These are phyloP conservation scores for Lasioglossum baleicum DNA, from an alignment of 1,140 invertebrate genomes.

Conservation along the genomic window DNA sequence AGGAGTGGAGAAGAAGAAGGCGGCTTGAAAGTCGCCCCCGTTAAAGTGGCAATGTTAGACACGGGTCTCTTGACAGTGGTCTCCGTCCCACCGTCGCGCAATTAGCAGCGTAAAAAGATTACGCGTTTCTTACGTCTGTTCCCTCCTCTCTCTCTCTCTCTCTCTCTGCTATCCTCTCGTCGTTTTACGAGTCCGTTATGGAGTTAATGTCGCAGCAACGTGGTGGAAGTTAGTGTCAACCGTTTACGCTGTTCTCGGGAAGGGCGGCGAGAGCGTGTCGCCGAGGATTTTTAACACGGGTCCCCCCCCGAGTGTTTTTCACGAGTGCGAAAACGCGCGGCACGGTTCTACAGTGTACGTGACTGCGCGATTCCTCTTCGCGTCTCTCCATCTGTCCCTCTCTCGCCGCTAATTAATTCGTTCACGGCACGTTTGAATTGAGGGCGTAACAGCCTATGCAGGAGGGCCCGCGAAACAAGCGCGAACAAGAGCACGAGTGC, in stretches of 20 bases:
- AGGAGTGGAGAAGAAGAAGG: too few relatives aligned
- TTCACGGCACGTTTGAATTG: conserved; percentile 40
- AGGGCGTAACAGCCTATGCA: conserved; percentile 43
- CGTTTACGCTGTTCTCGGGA: neutral
- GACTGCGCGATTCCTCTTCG: neutral
- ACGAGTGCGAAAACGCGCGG: too few relatives aligned
- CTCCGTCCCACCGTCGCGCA: neutral
- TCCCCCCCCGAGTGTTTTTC: too few relatives aligned
- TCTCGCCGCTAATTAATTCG: conserved; percentile 38
- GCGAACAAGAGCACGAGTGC: conserved; percentile 22
- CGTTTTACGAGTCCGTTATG: conserved; percentile 10
- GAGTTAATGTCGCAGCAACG: conserved; percentile 6
- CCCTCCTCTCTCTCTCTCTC: too few relatives aligned
- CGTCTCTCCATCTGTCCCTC: neutral
- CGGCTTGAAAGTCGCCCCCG: too few relatives aligned
- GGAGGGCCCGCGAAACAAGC: neutral
- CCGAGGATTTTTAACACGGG: too few relatives aligned
- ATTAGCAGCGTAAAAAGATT: neutral
- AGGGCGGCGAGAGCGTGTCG: too few relatives aligned
- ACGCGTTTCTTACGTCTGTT: neutral
- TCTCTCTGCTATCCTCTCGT: neutral
- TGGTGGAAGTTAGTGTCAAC: neutral
- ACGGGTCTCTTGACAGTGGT: neutral
- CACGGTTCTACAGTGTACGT: conserved; percentile 11
- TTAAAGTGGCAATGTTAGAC: neutral